These are phyloP conservation scores for Mercenaria mercenaria DNA, from an alignment of 1,140 invertebrate genomes.

Conservation along the genomic window DNA sequence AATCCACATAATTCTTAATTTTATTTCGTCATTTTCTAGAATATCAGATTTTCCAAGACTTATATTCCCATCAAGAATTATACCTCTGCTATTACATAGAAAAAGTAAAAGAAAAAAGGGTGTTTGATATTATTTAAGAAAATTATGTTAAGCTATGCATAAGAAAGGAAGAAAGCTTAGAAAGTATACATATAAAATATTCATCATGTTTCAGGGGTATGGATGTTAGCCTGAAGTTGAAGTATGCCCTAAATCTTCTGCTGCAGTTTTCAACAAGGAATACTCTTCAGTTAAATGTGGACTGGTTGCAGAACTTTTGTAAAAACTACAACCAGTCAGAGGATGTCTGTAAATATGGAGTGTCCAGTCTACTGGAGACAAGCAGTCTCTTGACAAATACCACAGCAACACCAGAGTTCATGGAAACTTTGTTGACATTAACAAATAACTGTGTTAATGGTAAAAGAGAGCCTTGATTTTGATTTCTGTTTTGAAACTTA, in stretches of 20 bases:
- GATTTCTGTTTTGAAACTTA: no score
- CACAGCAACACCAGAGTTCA: not conserved
- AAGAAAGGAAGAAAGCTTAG: no score
- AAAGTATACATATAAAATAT: no score
- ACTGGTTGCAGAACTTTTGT: slow-evolving; percentile 61
- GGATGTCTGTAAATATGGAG: slow-evolving; percentile 46
- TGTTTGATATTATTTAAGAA: no score
- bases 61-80: no score
- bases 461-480: not conserved
- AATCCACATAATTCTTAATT: no score
- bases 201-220: no score
- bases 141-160: no score
- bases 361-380: slow-evolving; percentile 47
- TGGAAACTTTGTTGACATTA: not conserved
- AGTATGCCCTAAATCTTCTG: slow-evolving; percentile 37
- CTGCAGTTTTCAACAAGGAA: slow-evolving; percentile 3
- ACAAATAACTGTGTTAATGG: not conserved
- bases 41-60: no score
- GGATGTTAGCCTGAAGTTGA: not conserved
- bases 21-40: no score
- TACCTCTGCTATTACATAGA: no score
- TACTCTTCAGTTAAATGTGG: slow-evolving; percentile 23
- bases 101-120: no score
- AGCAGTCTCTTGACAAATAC: not conserved
- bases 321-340: not conserved